A percentile compares a stretch with the other conserved stretches of the same genome.
phyloP scores from a whole-genome alignment of 2,797 vertebrate species.

The Hipposideros larvatus region DNA sequence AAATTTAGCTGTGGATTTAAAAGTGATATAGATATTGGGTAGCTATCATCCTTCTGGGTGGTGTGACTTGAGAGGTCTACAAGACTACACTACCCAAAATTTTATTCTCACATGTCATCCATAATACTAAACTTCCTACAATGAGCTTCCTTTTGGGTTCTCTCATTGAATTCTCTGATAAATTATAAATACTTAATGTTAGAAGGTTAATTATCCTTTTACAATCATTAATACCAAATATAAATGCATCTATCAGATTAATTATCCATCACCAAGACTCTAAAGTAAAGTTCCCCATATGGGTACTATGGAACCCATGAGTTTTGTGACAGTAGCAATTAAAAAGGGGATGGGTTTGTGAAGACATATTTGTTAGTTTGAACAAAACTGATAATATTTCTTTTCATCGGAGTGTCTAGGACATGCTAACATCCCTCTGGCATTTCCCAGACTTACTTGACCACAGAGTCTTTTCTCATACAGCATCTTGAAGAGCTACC shows the following conservation, averaged over 20 bases:
- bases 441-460: not conserved
- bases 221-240: not conserved
- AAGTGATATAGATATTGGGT: not conserved
- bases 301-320: not conserved
- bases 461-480: not conserved
- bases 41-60: not conserved
- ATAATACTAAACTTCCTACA: not conserved
- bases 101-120: not conserved
- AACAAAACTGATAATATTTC: not conserved
- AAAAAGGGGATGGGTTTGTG: not conserved
- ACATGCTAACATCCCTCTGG: not conserved
- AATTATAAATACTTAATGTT: not conserved
- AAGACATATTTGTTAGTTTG: conserved; percentile 8
- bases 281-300: not conserved
- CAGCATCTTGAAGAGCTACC: not conserved
- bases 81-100: not conserved
- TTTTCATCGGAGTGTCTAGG: not conserved
- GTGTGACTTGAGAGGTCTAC: not conserved
- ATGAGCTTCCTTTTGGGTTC: not conserved
- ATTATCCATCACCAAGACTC: not conserved
- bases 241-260: not conserved
- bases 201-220: conserved; percentile 3
- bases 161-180: not conserved
- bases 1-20: not conserved
- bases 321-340: not conserved